Conservation (phyloP, 1,140 invertebrate species). For the Ceratoteleas bidentatus region DNA sequence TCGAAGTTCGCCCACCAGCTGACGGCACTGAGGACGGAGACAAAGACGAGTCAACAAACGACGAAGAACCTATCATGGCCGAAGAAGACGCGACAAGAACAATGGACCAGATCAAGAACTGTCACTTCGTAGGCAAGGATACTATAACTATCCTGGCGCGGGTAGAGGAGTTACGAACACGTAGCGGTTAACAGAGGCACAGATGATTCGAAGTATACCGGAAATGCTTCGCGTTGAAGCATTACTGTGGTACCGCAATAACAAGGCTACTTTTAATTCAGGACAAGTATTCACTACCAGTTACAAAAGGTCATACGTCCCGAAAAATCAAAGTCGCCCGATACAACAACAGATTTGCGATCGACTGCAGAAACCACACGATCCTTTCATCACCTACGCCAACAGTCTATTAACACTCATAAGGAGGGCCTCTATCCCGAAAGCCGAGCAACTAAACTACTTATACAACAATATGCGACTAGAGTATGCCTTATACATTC, state of each 20-base stretch:
- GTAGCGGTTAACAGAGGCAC: background rate
- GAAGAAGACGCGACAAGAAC: background rate
- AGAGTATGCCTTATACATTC: too few relatives aligned
- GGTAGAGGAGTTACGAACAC: background rate
- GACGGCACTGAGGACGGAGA: background rate
- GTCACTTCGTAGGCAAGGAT: constrained; percentile 12
- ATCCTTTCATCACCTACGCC: background rate
- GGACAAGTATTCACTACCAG: background rate
- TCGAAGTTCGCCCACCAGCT: background rate
- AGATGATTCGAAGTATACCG: background rate
- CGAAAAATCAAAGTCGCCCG: background rate
- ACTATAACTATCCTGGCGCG: background rate
- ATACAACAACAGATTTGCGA: background rate
- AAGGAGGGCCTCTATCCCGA: too few relatives aligned
- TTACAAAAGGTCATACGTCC: background rate
- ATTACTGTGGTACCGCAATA: background rate
- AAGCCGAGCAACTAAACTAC: too few relatives aligned
- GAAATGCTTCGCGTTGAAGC: constrained; percentile 1
- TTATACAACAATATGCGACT: too few relatives aligned
- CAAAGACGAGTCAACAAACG: background rate
- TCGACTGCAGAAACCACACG: background rate
- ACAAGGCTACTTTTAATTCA: too few relatives aligned
- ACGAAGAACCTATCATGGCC: background rate
- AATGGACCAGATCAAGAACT: constrained; percentile 2
- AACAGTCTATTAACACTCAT: background rate